A percentile compares a stretch with the other conserved stretches of the same genome.
Conservation (phyloP, 2,113 vertebrate species). For the Onychostoma macrolepis region DNA sequence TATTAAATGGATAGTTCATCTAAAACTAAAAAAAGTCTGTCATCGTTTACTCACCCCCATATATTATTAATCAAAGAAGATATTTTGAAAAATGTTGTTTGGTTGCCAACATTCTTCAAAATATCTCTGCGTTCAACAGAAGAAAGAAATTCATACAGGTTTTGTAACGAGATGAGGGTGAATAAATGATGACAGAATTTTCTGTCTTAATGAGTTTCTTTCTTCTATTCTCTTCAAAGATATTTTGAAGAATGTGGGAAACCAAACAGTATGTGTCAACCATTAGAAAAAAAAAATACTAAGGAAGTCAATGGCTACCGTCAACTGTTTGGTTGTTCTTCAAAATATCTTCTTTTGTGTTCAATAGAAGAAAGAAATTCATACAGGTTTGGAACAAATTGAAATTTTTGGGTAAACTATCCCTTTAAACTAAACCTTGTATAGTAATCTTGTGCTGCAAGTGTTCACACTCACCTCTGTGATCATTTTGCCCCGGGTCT, state of each 20-base stretch:
- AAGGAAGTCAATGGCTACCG: not conserved
- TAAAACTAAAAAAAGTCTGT: not conserved
- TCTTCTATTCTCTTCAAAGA: too few relatives aligned
- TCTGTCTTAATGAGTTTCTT: too few relatives aligned
- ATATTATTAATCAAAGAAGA: not conserved
- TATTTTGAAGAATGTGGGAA: too few relatives aligned
- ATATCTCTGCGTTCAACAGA: not conserved
- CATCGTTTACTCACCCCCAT: not conserved
- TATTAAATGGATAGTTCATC: not conserved
- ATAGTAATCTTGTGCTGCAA: not conserved
- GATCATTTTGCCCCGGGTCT: conserved; percentile 98
- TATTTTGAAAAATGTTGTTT: not conserved
- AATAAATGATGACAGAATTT: too few relatives aligned
- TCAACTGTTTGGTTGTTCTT: not conserved
- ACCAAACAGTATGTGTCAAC: too few relatives aligned
- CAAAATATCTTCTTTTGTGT: not conserved
- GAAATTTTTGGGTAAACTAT: not conserved
- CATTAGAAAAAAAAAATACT: too few relatives aligned
- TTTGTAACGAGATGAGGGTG: not conserved
- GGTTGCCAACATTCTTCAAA: not conserved
- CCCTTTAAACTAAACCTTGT: not conserved
- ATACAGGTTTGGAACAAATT: not conserved
- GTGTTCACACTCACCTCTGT: conserved; percentile 88
- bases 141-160: not conserved
- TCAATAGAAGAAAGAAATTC: not conserved